These are phyloP conservation scores for Poecilia latipinna DNA, from an alignment of 2,113 vertebrate species.

Conservation along the genomic window DNA sequence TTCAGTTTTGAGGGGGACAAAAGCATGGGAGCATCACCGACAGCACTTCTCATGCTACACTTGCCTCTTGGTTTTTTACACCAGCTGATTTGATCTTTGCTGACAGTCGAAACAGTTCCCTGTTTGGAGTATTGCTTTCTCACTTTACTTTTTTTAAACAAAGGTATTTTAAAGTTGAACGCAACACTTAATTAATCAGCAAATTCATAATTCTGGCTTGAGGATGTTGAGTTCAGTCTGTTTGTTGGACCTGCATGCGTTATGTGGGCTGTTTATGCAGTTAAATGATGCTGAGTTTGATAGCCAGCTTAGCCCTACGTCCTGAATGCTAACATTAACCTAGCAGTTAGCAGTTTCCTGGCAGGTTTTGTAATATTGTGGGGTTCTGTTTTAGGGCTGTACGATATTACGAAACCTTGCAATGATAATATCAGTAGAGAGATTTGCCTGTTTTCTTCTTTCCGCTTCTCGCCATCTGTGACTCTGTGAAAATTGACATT, in stretches of 20 bases:
- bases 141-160: conserved; percentile 8
- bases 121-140: conserved; percentile 28
- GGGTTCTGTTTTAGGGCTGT: too few species aligned
- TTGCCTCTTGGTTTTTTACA: conserved; percentile 24
- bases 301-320: background rate
- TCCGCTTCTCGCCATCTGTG: background rate
- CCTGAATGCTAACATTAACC: background rate
- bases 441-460: background rate
- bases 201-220: background rate
- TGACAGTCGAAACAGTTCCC: conserved; percentile 23
- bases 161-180: background rate
- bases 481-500: background rate
- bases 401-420: too few species aligned
- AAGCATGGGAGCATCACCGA: background rate
- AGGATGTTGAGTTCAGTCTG: background rate
- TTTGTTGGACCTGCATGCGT: background rate
- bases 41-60: background rate
- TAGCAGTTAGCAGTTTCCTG: too few species aligned
- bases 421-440: too few species aligned
- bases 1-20: background rate
- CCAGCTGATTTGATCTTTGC: conserved; percentile 28
- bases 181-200: background rate
- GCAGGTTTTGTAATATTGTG: too few species aligned
- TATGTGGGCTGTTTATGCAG: background rate
- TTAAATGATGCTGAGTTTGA: background rate